phyloP scores from a whole-genome alignment of 2,888 invertebrate species.

The Hofmannophila pseudospretella region DNA sequence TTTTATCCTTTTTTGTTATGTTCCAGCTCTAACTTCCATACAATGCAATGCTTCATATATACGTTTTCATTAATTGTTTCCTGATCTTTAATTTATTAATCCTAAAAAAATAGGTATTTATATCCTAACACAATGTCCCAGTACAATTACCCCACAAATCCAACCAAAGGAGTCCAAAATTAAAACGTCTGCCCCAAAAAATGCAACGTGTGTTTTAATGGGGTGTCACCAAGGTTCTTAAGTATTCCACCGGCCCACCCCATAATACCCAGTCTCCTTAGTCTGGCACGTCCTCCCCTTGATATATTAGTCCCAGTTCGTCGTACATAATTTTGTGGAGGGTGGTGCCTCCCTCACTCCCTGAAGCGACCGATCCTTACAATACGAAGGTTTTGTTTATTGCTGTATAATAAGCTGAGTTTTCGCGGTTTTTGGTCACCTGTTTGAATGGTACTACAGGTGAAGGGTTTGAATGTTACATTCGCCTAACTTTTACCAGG shows the following conservation, averaged over 20 bases:
- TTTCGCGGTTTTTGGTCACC: conserved; percentile 20
- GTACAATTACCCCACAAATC: too few species aligned
- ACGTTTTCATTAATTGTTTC: too few species aligned
- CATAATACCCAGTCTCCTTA: conserved; percentile 76
- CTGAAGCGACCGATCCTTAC: conserved; percentile 64
- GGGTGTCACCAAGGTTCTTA: conserved; percentile 77
- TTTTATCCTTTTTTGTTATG: too few species aligned
- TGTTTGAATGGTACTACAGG: conserved; percentile 12
- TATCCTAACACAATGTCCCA: too few species aligned
- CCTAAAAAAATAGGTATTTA: too few species aligned
- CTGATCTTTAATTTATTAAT: too few species aligned
- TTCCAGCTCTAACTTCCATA: too few species aligned
- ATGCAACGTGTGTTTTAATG: conserved; percentile 76
- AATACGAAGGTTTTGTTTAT: conserved; percentile 75
- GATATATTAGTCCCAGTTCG: conserved; percentile 78
- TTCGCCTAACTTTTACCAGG: too few species aligned
- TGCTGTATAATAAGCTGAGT: conserved; percentile 56
- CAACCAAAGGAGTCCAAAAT: conserved; percentile 35
- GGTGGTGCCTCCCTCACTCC: conserved; percentile 53
- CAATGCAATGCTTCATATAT: too few species aligned
- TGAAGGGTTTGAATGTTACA: too few species aligned
- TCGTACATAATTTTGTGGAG: conserved; percentile 78
- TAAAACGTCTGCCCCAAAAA: conserved; percentile 72
- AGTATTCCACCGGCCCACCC: conserved; percentile 75
- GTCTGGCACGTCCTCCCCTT: conserved; percentile 77